phyloP scores from a whole-genome alignment of 2,888 invertebrate species.

The Pycnomerus fuliginosus region DNA sequence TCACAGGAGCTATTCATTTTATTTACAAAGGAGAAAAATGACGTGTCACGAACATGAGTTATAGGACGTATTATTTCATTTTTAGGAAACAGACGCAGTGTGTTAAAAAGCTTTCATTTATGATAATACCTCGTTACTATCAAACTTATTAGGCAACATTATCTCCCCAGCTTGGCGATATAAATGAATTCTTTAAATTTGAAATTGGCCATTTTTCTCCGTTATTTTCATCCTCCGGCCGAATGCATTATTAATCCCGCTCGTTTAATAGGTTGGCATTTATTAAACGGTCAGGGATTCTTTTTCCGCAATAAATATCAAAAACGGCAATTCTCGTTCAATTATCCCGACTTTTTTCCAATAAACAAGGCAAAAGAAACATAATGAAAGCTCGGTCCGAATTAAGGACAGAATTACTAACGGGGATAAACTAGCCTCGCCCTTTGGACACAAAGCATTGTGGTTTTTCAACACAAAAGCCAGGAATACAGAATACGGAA shows the following conservation, averaged over 20 bases:
- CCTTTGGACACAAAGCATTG: conserved; percentile 32
- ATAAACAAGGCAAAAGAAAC: conserved; percentile 27
- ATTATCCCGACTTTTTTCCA: conserved; percentile 33
- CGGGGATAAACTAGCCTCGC: conserved; percentile 28
- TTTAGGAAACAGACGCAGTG: conserved; percentile 27
- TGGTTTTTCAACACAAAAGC: conserved; percentile 33
- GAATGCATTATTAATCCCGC: conserved; percentile 23
- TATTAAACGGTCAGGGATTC: conserved; percentile 17
- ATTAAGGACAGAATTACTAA: conserved; percentile 31
- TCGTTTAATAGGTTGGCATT: conserved; percentile 21
- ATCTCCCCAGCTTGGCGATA: conserved; percentile 21
- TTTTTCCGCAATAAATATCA: conserved; percentile 29
- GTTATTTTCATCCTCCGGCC: conserved; percentile 17
- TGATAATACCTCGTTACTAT: conserved; percentile 21
- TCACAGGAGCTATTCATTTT: conserved; percentile 33
- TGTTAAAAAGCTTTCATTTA: conserved; percentile 23
- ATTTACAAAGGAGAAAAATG: conserved; percentile 36
- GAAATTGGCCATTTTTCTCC: conserved; percentile 29
- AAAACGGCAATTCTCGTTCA: conserved; percentile 30
- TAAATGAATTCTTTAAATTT: conserved; percentile 31
- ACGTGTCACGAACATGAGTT: conserved; percentile 33
- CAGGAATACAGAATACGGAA: conserved; percentile 19
- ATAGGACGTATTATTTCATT: conserved; percentile 35
- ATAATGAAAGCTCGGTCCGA: conserved; percentile 31
- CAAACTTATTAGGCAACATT: conserved; percentile 29